Evolutionary conservation across 1,140 invertebrate genomes (phyloP), one percentile per base, ranked within the genome.

Genomic region (Probaryconus sp.): DNA sequence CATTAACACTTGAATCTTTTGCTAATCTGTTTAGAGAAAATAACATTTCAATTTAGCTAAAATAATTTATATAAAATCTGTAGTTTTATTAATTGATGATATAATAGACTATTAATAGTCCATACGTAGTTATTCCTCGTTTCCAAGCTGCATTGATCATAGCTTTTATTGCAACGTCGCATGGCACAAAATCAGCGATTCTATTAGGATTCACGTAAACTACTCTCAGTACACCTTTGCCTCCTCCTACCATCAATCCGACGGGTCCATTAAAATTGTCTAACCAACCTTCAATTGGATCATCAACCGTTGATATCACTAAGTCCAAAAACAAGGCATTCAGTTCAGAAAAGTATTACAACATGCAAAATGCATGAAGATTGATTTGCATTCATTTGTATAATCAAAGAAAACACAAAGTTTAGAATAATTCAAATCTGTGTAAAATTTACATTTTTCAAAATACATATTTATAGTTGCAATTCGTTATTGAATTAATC

Each of bases 181-280:
- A 95, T 0, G 97, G 96, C 7, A 98, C 91, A 45, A 94, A 92
- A 83, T 98, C 97, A 0, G 92, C 13, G 88, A 86, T 10, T 91
- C 81, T 5, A 2, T 91, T 80, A 1, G 89, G 83, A 68, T 93
- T 87, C n/a, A 91, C 90, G 48, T 91, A 91, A 69, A 94, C 81
- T 16, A 92, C 92, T 35, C 94, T 90, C 26, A 98, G 83, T 9
- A 97, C 89, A 6, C 95, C 95, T 89, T 94, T 96, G 6, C 94
- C 95, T 67, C 91, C 90, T 0, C 92, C 94, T 0, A 93, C 85
- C 38, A 95, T 79, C 6, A 95, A 84, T 0, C 93, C 96, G 14
- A 94, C 93, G 0, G 96, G 96, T 2, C 97, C 97, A 85, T 98
- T 98, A 71, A 96, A 95, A 86, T 98, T 99, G 78, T 98, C 97